Evolutionary conservation across 2,113 vertebrate genomes (phyloP).

Genomic region (Hippolais icterina): DNA sequence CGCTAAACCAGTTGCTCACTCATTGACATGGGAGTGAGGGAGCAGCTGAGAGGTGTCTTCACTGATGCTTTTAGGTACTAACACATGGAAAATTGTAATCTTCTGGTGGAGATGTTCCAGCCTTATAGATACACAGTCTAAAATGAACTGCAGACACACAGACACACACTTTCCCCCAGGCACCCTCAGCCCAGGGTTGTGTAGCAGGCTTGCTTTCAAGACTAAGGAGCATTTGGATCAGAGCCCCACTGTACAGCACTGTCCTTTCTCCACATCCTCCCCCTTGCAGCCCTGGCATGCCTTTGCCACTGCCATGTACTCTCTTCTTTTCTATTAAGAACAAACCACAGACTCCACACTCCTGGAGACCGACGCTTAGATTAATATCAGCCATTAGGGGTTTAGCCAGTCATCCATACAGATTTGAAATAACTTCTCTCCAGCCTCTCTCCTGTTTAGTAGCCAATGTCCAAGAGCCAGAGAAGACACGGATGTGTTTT

Average conservation of each 20-base stretch:
- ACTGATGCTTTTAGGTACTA: neutral
- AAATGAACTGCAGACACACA: neutral
- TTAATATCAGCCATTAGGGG: neutral
- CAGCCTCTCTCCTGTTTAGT: neutral
- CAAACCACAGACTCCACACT: neutral
- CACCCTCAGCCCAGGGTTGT: neutral
- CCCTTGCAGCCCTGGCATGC: neutral
- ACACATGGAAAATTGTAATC: neutral
- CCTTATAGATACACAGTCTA: neutral
- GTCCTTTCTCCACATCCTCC: neutral
- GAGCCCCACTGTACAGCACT: rapidly evolving
- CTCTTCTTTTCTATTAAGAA: neutral
- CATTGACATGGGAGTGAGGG: neutral
- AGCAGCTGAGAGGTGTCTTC: neutral
- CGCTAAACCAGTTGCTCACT: neutral
- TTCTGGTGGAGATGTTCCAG: neutral
- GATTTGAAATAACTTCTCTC: neutral
- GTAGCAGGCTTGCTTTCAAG: neutral
- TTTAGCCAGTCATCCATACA: neutral
- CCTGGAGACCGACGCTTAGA: neutral
- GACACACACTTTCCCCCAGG: neutral
- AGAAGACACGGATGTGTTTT: neutral
- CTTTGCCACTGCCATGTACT: neutral
- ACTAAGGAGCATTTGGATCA: neutral
- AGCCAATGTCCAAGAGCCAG: neutral